Base-by-base conservation (phyloP, 1,140 invertebrate species). In the Leptinotarsa lineolata region DNA sequence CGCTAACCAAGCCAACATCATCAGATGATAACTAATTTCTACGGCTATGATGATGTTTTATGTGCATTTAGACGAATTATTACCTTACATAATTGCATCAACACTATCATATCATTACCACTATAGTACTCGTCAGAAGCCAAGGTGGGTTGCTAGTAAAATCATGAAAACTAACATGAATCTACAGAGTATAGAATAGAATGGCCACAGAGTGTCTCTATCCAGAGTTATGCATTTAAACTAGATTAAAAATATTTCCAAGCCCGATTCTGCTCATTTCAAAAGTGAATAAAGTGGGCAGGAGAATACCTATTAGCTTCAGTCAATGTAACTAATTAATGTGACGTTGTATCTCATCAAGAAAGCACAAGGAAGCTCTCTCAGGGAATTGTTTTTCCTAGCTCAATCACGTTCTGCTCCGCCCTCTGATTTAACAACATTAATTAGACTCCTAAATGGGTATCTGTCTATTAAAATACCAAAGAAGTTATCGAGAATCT, bases 361-460 rank as follows among this genome's bases (percentile, higher is more conserved):
- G 58, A 74, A 60, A 20, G 60, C 60, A 74, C 46, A 39, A 21
- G 45, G 66, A 68, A 63, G 61, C 20, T 63, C 65, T 67, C 11
- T 30, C 67, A 22, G 24, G 48, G 71, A 65, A 66, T 67, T 72
- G 45, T 72, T 72, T 71, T 61, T 72, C 63, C 71, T 24, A 24
- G 59, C 45, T 72, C 71, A 74, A 74, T 74, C 73, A 74, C 39
- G 44, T 11, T 59, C 30, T n/a, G 73, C 61, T 15, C n/a, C 73
- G 73, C 73, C 73, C 60, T 46, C 61, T 46, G 60, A 72, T 72
- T 44, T 72, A 66, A 74, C 73, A 74, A 72, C 73, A 74, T 74
- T 74, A 74, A 74, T 74, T 74, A 72, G 72, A 72, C 69, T 66
- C 73, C 72, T 72, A 72, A 74, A 74, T 72, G 65, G 73, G 73